Percentiles rank a stretch among this genome's conserved stretches.
phyloP scores from a whole-genome alignment of 2,888 invertebrate species.

The Dioctria rufipes region DNA sequence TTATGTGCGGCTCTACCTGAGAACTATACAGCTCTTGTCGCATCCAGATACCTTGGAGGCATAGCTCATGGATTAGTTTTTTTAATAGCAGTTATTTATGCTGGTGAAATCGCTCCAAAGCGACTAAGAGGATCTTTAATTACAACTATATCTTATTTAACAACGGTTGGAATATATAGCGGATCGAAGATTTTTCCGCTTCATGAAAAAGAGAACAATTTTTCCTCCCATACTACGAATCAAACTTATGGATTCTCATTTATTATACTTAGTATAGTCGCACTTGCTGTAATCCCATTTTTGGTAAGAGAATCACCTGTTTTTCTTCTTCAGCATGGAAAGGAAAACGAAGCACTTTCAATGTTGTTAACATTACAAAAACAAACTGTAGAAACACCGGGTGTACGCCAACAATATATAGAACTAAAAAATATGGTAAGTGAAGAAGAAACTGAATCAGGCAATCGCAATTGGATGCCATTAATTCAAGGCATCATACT shows the following conservation, averaged over 20 bases:
- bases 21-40: constrained; percentile 6
- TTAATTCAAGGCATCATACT: constrained; percentile 30
- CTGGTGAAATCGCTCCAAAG: constrained; percentile 53
- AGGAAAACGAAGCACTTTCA: constrained; percentile 50
- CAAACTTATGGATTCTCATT: constrained; percentile 40
- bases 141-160: background rate
- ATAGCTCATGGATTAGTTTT: constrained; percentile 54
- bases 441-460: constrained; percentile 32
- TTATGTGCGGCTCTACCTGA: background rate
- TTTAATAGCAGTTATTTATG: constrained; percentile 52
- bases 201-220: background rate
- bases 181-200: too few relatives aligned
- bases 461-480: constrained; percentile 39
- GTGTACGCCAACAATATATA: constrained; percentile 10
- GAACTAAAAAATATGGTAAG: constrained; percentile 52
- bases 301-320: constrained; percentile 54
- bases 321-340: constrained; percentile 15
- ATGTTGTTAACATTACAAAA: constrained; percentile 47
- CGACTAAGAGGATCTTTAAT: constrained; percentile 49
- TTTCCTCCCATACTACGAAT: constrained; percentile 4
- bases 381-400: constrained; percentile 48
- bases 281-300: constrained; percentile 27
- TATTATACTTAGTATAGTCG: background rate
- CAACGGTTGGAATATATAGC: too few relatives aligned
- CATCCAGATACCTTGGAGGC: constrained; percentile 49